Evolutionary conservation across 2,113 vertebrate genomes (phyloP).

Genomic region (Passer domesticus): DNA sequence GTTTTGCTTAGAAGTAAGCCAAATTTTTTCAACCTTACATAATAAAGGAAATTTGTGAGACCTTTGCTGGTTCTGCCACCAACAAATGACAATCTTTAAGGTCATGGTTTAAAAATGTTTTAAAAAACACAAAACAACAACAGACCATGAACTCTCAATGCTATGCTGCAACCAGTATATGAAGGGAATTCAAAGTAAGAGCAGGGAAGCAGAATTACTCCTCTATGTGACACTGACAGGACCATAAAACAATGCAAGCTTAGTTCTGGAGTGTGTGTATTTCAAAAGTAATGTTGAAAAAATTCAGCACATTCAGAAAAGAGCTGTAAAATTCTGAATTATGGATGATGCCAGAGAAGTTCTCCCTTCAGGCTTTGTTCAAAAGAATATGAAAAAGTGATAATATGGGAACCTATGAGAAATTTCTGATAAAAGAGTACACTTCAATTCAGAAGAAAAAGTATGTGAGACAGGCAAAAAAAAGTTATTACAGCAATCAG

Average conservation of each 20-base stretch:
- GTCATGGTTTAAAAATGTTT: neutral
- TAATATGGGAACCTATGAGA: neutral
- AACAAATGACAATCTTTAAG: neutral
- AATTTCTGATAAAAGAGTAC: neutral
- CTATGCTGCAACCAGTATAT: neutral
- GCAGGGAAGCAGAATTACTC: neutral
- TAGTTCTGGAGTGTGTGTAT: neutral
- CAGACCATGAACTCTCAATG: neutral
- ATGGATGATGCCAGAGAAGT: neutral
- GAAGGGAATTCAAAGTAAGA: neutral
- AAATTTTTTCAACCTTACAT: neutral
- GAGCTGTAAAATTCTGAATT: slow-evolving; percentile 1
- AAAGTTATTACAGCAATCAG: neutral
- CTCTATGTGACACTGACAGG: neutral
- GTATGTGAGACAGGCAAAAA: neutral
- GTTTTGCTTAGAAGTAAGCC: neutral
- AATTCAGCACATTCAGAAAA: neutral
- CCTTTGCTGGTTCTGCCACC: neutral
- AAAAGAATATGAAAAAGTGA: neutral
- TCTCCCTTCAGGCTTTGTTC: neutral
- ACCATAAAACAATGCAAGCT: neutral
- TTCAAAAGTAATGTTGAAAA: slow-evolving; percentile 33
- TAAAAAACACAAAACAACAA: neutral
- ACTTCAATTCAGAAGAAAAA: neutral
- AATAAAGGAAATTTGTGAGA: neutral